phyloP scores from a whole-genome alignment of 30 jellyfish, hydroid and myxozoan genomes.

The Rhopilema esculentum region DNA sequence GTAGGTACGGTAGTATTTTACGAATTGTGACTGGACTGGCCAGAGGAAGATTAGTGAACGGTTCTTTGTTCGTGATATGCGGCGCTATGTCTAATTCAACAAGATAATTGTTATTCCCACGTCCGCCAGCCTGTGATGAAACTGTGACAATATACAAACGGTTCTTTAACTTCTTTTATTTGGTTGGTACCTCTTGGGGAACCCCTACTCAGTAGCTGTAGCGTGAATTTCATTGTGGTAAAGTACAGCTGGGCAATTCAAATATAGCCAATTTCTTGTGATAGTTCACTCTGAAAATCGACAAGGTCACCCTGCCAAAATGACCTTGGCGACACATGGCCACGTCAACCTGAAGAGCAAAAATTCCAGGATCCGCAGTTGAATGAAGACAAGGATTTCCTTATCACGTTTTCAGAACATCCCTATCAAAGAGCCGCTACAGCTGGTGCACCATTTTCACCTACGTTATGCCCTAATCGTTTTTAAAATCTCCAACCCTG shows the following conservation, averaged over 20 bases:
- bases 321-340: not conserved
- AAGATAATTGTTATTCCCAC: no score
- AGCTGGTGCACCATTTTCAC: not conserved
- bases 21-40: not conserved
- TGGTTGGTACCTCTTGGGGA: no score
- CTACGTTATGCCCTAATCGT: not conserved
- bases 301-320: not conserved
- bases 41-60: no score
- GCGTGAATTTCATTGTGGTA: no score
- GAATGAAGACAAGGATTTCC: not conserved
- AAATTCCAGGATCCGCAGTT: not conserved
- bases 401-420: not conserved
- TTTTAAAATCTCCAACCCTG: not conserved
- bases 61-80: not conserved
- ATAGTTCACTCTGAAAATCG: not conserved
- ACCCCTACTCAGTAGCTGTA: no score
- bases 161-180: no score
- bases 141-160: no score
- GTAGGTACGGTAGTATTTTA: not conserved
- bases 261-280: no score
- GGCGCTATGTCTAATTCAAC: not conserved
- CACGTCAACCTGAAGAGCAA: not conserved
- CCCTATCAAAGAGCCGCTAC: not conserved
- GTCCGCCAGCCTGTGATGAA: no score
- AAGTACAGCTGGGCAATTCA: no score